Evolutionary conservation across 2,888 invertebrate genomes (phyloP).

Genomic region (Congeria kusceri): DNA sequence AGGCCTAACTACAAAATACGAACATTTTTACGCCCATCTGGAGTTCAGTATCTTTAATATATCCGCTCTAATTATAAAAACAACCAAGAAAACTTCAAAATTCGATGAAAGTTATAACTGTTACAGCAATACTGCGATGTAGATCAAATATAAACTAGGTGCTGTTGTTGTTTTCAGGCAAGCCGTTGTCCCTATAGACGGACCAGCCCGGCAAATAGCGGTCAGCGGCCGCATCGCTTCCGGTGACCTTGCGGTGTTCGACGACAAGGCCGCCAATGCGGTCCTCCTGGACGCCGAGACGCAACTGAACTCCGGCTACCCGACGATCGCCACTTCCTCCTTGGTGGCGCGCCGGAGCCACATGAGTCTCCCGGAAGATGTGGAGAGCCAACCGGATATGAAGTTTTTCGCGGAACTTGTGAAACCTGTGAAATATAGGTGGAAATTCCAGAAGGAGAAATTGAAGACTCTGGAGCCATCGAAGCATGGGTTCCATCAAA

Average conservation of each 20-base stretch:
- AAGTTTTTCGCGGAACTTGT: constrained; percentile 70
- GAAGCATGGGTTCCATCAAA: constrained; percentile 74
- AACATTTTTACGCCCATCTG: too few relatives aligned
- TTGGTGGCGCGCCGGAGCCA: constrained; percentile 44
- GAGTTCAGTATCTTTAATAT: too few relatives aligned
- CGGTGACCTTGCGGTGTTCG: constrained; percentile 53
- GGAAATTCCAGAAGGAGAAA: constrained; percentile 62
- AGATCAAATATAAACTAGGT: too few relatives aligned
- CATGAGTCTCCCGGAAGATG: constrained; percentile 30
- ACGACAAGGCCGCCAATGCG: constrained; percentile 52
- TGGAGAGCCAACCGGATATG: constrained; percentile 54
- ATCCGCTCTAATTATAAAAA: too few relatives aligned
- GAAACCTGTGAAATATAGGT: constrained; percentile 68
- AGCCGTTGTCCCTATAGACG: constrained; percentile 52
- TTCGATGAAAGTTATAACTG: too few relatives aligned
- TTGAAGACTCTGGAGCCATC: constrained; percentile 70
- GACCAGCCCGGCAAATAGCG: constrained; percentile 46
- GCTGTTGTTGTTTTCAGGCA: constrained; percentile 43
- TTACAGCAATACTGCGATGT: too few relatives aligned
- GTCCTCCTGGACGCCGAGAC: constrained; percentile 58
- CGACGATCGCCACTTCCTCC: constrained; percentile 58
- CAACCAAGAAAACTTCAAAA: too few relatives aligned
- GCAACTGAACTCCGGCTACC: constrained; percentile 57
- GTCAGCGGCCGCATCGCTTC: constrained; percentile 29
- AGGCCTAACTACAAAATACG: too few relatives aligned